Conservation (phyloP, 2,888 invertebrate genomes). For the Theodoxus fluviatilis region DNA sequence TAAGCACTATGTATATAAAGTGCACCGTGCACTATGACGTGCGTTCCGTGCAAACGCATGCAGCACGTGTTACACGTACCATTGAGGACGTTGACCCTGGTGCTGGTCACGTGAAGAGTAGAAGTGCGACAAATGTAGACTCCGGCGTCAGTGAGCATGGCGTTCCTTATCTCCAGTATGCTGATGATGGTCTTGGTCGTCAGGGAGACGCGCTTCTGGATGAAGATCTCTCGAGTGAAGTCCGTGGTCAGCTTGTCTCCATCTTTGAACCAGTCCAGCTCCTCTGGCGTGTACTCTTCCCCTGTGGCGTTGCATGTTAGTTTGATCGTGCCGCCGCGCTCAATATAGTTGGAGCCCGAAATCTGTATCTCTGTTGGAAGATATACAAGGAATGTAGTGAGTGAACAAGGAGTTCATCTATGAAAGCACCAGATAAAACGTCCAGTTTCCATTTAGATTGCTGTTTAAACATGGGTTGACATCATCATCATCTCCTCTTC, state of each 20-base stretch:
- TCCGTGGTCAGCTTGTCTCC: slow-evolving; percentile 38
- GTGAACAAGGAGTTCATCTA: background rate
- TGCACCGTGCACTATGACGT: too few species aligned
- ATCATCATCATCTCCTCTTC: slow-evolving; percentile 4
- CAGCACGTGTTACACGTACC: too few species aligned
- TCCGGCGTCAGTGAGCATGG: slow-evolving; percentile 44
- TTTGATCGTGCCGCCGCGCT: slow-evolving; percentile 35
- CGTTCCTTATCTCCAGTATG: slow-evolving; percentile 39
- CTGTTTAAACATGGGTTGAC: background rate
- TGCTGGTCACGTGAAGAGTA: slow-evolving; percentile 40
- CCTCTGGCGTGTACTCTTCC: slow-evolving; percentile 36
- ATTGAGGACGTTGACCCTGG: slow-evolving; percentile 47
- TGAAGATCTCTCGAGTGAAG: slow-evolving; percentile 28
- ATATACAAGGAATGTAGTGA: background rate
- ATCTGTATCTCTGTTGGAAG: slow-evolving; percentile 39
- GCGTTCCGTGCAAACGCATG: too few species aligned
- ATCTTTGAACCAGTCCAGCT: slow-evolving; percentile 45
- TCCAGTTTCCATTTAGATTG: background rate
- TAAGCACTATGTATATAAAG: too few species aligned
- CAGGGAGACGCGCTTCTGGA: slow-evolving; percentile 42
- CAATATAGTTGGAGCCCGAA: slow-evolving; percentile 37
- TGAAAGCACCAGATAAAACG: background rate
- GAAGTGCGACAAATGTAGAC: slow-evolving; percentile 49
- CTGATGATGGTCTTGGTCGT: slow-evolving; percentile 44
- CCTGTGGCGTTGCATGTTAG: slow-evolving; percentile 44